Base-by-base conservation (phyloP, 2,797 vertebrate genomes). In the Argya squamiceps region DNA sequence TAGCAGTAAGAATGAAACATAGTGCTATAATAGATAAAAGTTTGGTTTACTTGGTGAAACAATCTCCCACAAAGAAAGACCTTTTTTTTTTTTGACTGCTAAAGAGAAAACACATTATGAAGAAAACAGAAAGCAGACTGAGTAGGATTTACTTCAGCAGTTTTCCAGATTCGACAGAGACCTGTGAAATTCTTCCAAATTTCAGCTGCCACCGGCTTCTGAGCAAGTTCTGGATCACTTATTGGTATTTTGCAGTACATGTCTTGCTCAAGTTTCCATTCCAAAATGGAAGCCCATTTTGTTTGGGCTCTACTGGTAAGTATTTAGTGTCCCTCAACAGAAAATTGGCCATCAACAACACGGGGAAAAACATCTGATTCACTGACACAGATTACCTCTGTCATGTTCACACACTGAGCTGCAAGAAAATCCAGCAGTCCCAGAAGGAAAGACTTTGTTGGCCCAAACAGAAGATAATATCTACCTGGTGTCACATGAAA, bases 381-480 rank as follows among this genome's bases (percentile, higher is more conserved):
- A 2, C 44, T n/a, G 49, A 46, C 1, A 5, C 11, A 89, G 36
- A 32, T 4, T 8, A 47, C 36, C n/a, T 65, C 60, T 30, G n/a
- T 59, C 29, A 12, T 1, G 9, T 43, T 78, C 62, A 88, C 7
- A 8, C 30, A 56, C 2, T 1, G 3, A 83, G 47, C 26, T 26
- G 26, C 47, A 77, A 43, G 49, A 12, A 80, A 88, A 88, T 59
- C 29, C 83, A 86, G 26, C 37, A 34, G 24, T 43, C 87, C 56
- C 46, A 59, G 36, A 76, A 84, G 12, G 92, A 18, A 60, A 43
- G 12, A 50, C 27, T 15, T 13, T 26, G 41, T 59, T 67, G 6
- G 8, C 23, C 17, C 19, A 74, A 36, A 60, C 0, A 30, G 22
- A 88, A 43, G 9, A 43, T 2, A 69, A 0, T 5, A 85, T 21